These are phyloP conservation scores for Neodiprion fabricii DNA, from an alignment of 1,140 invertebrate species.

Conservation along the genomic window DNA sequence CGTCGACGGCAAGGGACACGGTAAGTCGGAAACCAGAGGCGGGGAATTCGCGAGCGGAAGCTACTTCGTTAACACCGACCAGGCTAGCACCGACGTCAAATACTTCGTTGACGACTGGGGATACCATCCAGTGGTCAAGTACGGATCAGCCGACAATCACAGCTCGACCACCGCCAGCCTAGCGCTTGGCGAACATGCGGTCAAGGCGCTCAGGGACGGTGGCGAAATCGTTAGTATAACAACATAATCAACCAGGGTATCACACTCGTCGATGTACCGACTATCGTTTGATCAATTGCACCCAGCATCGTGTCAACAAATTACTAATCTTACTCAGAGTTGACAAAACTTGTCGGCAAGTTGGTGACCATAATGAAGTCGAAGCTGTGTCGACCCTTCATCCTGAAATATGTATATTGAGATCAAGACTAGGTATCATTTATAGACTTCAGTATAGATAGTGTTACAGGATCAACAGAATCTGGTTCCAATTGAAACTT, in stretches of 20 bases:
- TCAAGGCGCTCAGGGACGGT: slow-evolving; percentile 56
- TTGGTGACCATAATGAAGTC: too few species aligned
- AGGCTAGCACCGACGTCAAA: slow-evolving; percentile 61
- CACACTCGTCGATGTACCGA: background rate
- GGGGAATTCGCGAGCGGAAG: slow-evolving; percentile 64
- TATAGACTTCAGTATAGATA: too few species aligned
- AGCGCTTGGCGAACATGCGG: slow-evolving; percentile 64
- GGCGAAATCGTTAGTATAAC: slow-evolving; percentile 37
- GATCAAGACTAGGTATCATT: too few species aligned
- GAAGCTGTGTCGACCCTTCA: too few species aligned
- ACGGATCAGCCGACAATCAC: slow-evolving; percentile 57
- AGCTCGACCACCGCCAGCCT: slow-evolving; percentile 57
- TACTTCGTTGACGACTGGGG: slow-evolving; percentile 70
- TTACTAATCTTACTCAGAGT: too few species aligned
- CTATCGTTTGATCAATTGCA: background rate
- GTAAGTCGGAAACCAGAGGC: slow-evolving; percentile 63
- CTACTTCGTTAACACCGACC: slow-evolving; percentile 51
- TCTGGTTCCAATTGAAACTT: too few species aligned
- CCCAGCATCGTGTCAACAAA: background rate
- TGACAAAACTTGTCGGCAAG: too few species aligned
- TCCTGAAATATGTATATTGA: too few species aligned
- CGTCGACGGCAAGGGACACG: slow-evolving; percentile 59
- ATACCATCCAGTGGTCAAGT: slow-evolving; percentile 68
- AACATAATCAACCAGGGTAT: background rate
- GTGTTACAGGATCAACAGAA: too few species aligned